phyloP scores from a whole-genome alignment of 35 echinoderm and acorn worm species.

The Apostichopus parvimensis region DNA sequence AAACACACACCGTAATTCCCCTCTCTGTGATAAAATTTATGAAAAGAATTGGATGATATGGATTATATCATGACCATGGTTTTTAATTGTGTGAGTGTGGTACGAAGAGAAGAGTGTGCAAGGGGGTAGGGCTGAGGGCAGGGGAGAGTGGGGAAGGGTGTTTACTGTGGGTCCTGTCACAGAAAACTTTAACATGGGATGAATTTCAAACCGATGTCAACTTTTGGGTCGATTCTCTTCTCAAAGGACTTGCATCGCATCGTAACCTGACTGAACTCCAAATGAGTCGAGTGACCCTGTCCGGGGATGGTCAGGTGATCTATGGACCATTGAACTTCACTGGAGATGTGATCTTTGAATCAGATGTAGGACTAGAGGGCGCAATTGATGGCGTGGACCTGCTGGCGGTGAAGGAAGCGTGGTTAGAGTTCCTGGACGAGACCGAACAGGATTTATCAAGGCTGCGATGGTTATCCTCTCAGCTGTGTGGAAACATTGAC shows the following conservation, averaged over 20 bases:
- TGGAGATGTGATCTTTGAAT: slow-evolving; percentile 29
- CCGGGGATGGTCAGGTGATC: slow-evolving; percentile 6
- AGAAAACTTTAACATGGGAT: too few relatives aligned
- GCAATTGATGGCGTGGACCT: slow-evolving; percentile 1
- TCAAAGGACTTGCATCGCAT: background rate
- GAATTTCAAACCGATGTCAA: too few relatives aligned
- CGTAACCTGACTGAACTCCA: slow-evolving; percentile 33
- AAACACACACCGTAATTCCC: too few relatives aligned
- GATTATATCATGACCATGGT: too few relatives aligned
- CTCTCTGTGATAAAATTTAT: too few relatives aligned
- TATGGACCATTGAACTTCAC: background rate
- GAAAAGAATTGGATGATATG: too few relatives aligned
- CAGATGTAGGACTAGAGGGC: background rate
- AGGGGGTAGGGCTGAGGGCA: too few relatives aligned
- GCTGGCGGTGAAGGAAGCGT: background rate
- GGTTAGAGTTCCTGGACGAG: background rate
- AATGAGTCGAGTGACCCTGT: slow-evolving; percentile 26
- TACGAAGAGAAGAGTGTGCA: too few relatives aligned
- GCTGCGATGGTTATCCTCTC: slow-evolving; percentile 17
- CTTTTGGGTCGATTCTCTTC: background rate
- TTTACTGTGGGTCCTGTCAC: too few relatives aligned
- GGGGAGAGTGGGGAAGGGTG: too few relatives aligned
- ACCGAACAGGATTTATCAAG: background rate
- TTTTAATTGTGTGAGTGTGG: too few relatives aligned
- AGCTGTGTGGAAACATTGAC: slow-evolving; percentile 33